Conservation (phyloP, 2,113 vertebrate genomes). For the Prunella fulvescens region DNA sequence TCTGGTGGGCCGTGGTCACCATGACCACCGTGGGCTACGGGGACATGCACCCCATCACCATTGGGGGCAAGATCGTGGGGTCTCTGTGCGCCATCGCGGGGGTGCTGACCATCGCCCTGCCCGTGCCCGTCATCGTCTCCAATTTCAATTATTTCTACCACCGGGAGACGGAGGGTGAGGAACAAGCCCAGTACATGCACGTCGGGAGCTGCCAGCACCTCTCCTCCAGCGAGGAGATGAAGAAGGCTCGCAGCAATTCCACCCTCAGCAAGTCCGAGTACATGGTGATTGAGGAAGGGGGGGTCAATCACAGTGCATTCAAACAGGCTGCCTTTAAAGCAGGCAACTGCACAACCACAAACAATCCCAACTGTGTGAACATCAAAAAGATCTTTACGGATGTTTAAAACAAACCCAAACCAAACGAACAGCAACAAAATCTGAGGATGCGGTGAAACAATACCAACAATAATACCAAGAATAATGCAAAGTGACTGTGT, state of each 20-base stretch:
- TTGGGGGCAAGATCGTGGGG: constrained; percentile 96
- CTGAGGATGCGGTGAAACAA: neutral
- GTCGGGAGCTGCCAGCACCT: constrained; percentile 94
- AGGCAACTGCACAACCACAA: constrained; percentile 76
- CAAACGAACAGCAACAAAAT: neutral
- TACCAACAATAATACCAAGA: neutral
- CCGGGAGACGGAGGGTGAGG: constrained; percentile 94
- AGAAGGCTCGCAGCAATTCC: constrained; percentile 87
- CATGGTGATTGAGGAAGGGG: constrained; percentile 93
- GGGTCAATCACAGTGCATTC: constrained; percentile 85
- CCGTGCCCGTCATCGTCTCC: constrained; percentile 97
- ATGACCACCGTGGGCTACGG: constrained; percentile 98
- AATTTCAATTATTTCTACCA: constrained; percentile 99
- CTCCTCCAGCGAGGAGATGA: constrained; percentile 86
- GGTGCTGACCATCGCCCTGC: constrained; percentile 93
- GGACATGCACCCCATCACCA: constrained; percentile 97
- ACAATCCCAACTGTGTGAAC: constrained; percentile 91
- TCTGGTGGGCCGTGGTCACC: constrained; percentile 99
- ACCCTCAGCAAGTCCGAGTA: constrained; percentile 97
- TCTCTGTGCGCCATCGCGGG: constrained; percentile 96
- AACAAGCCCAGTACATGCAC: constrained; percentile 95
- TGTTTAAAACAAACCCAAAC: constrained; percentile 74
- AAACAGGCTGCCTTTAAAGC: constrained; percentile 88
- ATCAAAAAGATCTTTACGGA: constrained; percentile 98
- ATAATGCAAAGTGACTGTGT: constrained; percentile 56